Evolutionary conservation across 2,888 invertebrate species (phyloP).

Genomic region (Odontothrips loti): DNA sequence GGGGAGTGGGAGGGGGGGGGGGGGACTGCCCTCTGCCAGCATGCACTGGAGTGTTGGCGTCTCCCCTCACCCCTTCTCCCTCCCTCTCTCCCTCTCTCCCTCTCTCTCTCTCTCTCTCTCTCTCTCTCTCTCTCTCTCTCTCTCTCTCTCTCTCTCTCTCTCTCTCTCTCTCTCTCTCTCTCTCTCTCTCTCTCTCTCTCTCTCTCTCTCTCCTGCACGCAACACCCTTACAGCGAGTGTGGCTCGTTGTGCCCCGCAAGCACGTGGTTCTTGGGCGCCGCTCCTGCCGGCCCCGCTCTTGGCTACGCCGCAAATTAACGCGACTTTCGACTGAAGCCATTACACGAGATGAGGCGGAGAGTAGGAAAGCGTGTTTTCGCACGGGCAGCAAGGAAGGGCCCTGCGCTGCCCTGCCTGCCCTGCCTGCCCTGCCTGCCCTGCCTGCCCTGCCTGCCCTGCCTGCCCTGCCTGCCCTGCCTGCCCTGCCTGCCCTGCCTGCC

Average conservation of each 20-base stretch:
- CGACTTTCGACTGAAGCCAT: conserved; percentile 26
- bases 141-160: background rate
- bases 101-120: no score
- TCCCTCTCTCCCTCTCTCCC: no score
- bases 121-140: background rate
- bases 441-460: no score
- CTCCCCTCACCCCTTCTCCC: no score
- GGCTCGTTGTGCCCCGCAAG: background rate
- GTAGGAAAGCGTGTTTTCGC: conserved; percentile 16
- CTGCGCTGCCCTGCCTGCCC: no score
- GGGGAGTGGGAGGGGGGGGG: background rate
- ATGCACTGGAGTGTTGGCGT: no score
- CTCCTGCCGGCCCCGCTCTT: background rate
- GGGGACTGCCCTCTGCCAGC: background rate
- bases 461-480: no score
- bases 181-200: background rate
- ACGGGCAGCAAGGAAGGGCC: background rate
- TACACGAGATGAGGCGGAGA: conserved; percentile 24
- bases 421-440: no score
- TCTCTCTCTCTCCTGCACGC: background rate
- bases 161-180: background rate
- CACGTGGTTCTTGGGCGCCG: background rate
- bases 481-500: no score
- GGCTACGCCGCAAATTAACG: conserved; percentile 17
- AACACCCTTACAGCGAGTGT: background rate